phyloP scores from a whole-genome alignment of 1,140 invertebrate species.

The Apis laboriosa region DNA sequence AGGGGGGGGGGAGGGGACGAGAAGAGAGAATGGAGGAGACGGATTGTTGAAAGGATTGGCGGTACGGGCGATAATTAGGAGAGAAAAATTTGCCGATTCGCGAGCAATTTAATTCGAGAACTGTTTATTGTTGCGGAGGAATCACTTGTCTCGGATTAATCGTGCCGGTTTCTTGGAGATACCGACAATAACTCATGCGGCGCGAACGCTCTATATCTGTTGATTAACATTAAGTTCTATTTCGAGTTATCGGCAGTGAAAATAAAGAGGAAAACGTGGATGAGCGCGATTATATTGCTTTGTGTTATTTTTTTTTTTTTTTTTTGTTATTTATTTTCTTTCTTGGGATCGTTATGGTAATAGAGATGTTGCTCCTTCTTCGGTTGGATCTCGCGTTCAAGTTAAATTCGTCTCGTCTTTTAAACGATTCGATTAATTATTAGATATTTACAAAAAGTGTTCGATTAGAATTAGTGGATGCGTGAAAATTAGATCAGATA shows the following conservation, averaged over 20 bases:
- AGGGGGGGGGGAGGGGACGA: too few species aligned
- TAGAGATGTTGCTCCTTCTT: too few species aligned
- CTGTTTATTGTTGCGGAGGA: constrained; percentile 32
- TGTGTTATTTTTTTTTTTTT: background rate
- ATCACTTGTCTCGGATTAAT: constrained; percentile 20
- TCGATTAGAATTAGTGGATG: too few species aligned
- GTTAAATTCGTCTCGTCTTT: too few species aligned
- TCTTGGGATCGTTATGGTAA: background rate
- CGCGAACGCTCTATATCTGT: constrained; percentile 28
- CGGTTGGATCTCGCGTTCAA: too few species aligned
- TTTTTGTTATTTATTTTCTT: background rate
- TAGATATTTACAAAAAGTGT: too few species aligned
- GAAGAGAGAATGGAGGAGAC: background rate
- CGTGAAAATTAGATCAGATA: too few species aligned
- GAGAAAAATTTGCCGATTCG: background rate
- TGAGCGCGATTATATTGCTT: background rate
- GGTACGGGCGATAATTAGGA: background rate
- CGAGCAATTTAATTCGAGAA: background rate
- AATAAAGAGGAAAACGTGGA: constrained; percentile 16
- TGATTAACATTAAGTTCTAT: constrained; percentile 51
- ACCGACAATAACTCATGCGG: constrained; percentile 24
- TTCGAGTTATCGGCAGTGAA: constrained; percentile 25
- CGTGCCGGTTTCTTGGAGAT: constrained; percentile 12
- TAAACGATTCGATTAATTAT: too few species aligned
- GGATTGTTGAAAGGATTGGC: background rate